Percentiles rank a stretch among this genome's conserved stretches.
Evolutionary conservation across 2,797 vertebrate genomes (phyloP).

Genomic region (Poeciliopsis paucimaculata): DNA sequence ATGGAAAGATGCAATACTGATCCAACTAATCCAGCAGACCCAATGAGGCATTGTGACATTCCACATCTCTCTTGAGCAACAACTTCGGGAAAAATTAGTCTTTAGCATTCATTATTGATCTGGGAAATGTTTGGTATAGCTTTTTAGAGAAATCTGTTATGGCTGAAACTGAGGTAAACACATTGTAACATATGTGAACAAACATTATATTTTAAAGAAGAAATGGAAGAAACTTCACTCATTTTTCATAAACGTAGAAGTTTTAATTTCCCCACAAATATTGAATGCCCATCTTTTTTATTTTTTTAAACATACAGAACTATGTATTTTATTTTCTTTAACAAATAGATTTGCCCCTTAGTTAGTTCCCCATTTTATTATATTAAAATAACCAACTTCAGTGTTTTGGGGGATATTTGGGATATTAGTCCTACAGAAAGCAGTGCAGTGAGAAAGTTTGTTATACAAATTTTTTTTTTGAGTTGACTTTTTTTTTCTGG

Average conservation of each 20-base stretch:
- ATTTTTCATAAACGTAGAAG: neutral
- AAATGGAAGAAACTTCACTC: neutral
- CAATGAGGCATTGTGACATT: conserved; percentile 67
- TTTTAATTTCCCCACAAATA: neutral
- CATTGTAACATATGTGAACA: conserved; percentile 30
- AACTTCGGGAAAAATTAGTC: conserved; percentile 68
- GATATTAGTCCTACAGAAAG: too few species aligned
- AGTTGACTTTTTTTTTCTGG: neutral
- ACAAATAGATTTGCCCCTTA: too few species aligned
- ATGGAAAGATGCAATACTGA: conserved; percentile 58
- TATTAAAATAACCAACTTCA: too few species aligned
- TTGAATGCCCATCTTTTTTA: neutral
- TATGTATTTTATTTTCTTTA: too few species aligned
- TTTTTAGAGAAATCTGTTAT: conserved; percentile 49
- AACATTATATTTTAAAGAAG: conserved; percentile 42
- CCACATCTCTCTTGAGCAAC: conserved; percentile 41
- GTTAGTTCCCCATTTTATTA: too few species aligned
- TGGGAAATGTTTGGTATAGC: conserved; percentile 27
- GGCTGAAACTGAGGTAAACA: conserved; percentile 35
- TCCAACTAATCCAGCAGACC: conserved; percentile 62
- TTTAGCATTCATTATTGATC: conserved; percentile 77
- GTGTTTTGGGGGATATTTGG: too few species aligned
- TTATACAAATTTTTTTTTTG: too few species aligned
- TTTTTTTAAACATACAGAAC: neutral
- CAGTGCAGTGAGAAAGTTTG: too few species aligned